Conservation (phyloP, 2,888 invertebrate genomes). For the Drosophila subquinaria region DNA sequence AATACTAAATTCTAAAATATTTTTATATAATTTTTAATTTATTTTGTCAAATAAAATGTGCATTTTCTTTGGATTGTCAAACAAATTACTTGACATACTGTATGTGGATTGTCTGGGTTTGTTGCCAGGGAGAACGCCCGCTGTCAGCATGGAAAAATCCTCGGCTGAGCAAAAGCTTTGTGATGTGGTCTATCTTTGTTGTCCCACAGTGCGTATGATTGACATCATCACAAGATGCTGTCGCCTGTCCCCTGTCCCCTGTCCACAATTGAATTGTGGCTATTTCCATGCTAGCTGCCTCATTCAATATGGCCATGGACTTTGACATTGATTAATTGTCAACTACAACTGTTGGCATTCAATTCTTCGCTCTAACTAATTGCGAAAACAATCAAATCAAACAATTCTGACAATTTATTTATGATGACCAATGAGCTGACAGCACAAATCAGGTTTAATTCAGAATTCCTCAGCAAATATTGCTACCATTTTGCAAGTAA, state of each 20-base stretch:
- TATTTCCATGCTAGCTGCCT: conserved; percentile 9
- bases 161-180: conserved; percentile 28
- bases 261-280: conserved; percentile 2
- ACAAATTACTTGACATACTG: background rate
- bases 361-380: conserved; percentile 27
- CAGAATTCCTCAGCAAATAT: background rate
- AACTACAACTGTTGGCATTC: conserved; percentile 48
- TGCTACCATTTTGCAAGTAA: conserved; percentile 11
- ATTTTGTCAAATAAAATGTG: background rate
- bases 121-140: conserved; percentile 25
- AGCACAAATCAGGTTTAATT: conserved; percentile 24
- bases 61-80: background rate
- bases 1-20: no score
- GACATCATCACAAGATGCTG: conserved; percentile 48
- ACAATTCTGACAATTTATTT: conserved; percentile 22
- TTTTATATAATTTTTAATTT: no score
- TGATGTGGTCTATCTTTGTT: conserved; percentile 33
- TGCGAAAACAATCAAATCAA: conserved; percentile 46
- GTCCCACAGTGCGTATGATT: conserved; percentile 72
- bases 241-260: no score
- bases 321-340: conserved; percentile 76
- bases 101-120: conserved; percentile 8
- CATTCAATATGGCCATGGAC: conserved; percentile 60
- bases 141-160: conserved; percentile 8
- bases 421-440: conserved; percentile 18